These are phyloP conservation scores for Melinaea menophilus DNA, from an alignment of 2,888 invertebrate species.

Conservation along the genomic window DNA sequence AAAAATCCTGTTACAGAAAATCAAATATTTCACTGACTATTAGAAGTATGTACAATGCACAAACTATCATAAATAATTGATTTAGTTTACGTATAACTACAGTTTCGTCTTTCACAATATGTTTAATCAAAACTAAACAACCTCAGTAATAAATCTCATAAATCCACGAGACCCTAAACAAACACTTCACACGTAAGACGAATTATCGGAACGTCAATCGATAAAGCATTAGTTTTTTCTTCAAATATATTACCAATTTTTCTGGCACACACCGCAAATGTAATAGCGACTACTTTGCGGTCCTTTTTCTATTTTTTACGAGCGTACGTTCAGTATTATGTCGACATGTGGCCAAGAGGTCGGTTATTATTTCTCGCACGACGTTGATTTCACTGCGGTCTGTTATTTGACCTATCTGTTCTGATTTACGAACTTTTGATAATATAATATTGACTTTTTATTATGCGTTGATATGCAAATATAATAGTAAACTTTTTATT, in stretches of 20 bases:
- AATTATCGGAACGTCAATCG: constrained; percentile 33
- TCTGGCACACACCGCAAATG: constrained; percentile 52
- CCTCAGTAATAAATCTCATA: not conserved
- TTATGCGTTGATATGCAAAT: not conserved
- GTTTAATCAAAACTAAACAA: not conserved
- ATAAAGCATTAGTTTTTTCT: constrained; percentile 29
- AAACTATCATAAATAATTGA: too few relatives aligned
- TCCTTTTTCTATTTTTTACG: constrained; percentile 71
- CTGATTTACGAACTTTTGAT: constrained; percentile 6
- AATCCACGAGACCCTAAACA: constrained; percentile 11
- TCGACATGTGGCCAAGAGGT: constrained; percentile 65
- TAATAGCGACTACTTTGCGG: constrained; percentile 70
- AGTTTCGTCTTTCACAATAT: too few relatives aligned
- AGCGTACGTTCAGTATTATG: constrained; percentile 61
- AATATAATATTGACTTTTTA: not conserved
- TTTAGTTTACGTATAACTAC: too few relatives aligned
- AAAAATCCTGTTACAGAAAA: too few relatives aligned
- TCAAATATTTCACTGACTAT: too few relatives aligned
- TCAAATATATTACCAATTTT: constrained; percentile 68
- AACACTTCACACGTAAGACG: constrained; percentile 27
- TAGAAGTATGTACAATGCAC: too few relatives aligned
- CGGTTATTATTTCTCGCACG: constrained; percentile 64
- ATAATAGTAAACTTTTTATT: not conserved
- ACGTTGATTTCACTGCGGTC: constrained; percentile 45
- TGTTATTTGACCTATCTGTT: constrained; percentile 45